These are phyloP conservation scores for Tiphia femorata DNA, from an alignment of 2,888 invertebrate species.

Conservation along the genomic window DNA sequence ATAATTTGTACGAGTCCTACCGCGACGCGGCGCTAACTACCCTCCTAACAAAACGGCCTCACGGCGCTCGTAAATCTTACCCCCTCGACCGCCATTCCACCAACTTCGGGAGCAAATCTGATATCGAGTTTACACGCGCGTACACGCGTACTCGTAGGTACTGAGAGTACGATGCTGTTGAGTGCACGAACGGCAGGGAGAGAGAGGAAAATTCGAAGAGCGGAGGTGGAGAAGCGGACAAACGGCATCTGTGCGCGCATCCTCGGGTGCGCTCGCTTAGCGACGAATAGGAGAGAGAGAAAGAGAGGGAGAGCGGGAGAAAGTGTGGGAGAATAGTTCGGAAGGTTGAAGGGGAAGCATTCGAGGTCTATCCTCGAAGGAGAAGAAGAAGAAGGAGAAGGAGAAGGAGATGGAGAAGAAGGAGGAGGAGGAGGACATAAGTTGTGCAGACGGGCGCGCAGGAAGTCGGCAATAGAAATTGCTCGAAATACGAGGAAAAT, in stretches of 20 bases:
- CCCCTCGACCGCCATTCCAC: too few species aligned
- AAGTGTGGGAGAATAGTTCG: not conserved
- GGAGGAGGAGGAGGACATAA: too few species aligned
- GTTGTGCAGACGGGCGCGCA: not conserved
- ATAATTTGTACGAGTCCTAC: slow-evolving; percentile 27
- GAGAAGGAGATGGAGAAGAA: not conserved
- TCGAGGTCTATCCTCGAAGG: too few species aligned
- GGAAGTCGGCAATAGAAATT: slow-evolving; percentile 9
- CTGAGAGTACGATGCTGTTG: slow-evolving; percentile 17
- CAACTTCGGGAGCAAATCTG: slow-evolving; percentile 40
- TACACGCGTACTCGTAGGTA: slow-evolving; percentile 15
- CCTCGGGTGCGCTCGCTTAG: too few species aligned
- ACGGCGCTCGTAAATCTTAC: slow-evolving; percentile 47
- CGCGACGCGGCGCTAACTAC: slow-evolving; percentile 21
- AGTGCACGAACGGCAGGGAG: not conserved
- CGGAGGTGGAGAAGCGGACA: too few species aligned
- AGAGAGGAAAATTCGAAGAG: not conserved
- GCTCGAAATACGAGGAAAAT: slow-evolving; percentile 25
- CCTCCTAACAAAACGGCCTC: slow-evolving; percentile 26
- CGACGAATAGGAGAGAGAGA: not conserved
- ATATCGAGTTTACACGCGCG: slow-evolving; percentile 45
- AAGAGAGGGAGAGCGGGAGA: not conserved
- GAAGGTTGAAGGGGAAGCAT: not conserved
- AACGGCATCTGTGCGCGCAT: too few species aligned
- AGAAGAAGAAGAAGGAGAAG: not conserved